Evolutionary conservation across 2,888 invertebrate species (phyloP), one percentile per base, ranked within the genome.

Genomic region (Pristionchus fissidentatus): DNA sequence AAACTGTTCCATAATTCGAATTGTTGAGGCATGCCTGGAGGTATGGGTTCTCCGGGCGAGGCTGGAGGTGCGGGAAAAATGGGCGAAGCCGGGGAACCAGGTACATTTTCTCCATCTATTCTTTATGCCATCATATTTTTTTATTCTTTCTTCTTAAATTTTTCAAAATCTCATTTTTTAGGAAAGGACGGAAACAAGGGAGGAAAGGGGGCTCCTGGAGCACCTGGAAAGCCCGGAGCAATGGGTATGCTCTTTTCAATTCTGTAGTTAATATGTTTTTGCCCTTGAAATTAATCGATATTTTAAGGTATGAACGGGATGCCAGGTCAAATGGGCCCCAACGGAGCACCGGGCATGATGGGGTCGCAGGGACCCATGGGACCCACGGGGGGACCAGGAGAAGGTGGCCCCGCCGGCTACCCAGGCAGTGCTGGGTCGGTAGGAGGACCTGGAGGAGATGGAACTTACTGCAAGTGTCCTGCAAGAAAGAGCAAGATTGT

Each of bases 341-440:
- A 81, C 49, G 81, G 81, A 46, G 84, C 83, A 77, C 84, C 84
- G 26, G 87, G 87, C 75, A 52, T 81, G 4, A 38, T 38, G 38
- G 81, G 81, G 13, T n/a, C 70, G 15, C 85, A 83, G 26, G 87
- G 87, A 84, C 82, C 85, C 29, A 66, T 81, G 43, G 86, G 87
- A 84, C 84, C 84, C 38, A 83, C 85, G 41, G 86, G 85, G 10
- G 60, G 77, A 26, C 84, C 84, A 1, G 86, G 86, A 77, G 83
- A 75, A 3, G 55, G 41, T 8, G 86, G 86, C 32, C 82, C 83
- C 29, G 81, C 60, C 38, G 86, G 86, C 49, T 52, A 52, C 15
- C 80, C 83, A 10, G 86, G 86, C 29, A 55, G 26, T 7, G 78
- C 26, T 29, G 86, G 86, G 38, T 15, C n/a, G 15, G 41, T 62